phyloP scores from a whole-genome alignment of 2,888 invertebrate species.

The Aphidoletes aphidimyza region DNA sequence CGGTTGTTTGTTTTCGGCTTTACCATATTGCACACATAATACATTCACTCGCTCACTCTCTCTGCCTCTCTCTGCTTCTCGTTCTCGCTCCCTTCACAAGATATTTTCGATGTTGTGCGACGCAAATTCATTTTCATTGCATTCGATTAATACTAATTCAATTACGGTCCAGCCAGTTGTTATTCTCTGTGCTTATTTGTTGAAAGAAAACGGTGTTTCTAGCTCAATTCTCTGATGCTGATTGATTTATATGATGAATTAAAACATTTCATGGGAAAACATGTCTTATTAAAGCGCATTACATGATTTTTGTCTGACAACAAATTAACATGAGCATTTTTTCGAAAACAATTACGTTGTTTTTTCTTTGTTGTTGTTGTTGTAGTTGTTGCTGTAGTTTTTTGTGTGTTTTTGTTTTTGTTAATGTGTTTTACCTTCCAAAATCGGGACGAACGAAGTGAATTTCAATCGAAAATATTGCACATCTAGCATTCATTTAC shows the following conservation, averaged over 20 bases:
- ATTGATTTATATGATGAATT: conserved; percentile 49
- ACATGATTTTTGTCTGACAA: conserved; percentile 35
- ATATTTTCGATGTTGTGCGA: too few species aligned
- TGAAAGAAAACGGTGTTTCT: not conserved
- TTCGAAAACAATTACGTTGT: conserved; percentile 5
- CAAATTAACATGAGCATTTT: conserved; percentile 9
- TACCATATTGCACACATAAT: not conserved
- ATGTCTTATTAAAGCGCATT: conserved; percentile 10
- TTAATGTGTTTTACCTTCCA: not conserved
- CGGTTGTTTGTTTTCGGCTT: too few species aligned
- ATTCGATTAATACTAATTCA: not conserved
- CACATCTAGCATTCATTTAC: conserved; percentile 10
- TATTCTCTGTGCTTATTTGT: too few species aligned
- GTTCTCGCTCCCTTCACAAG: too few species aligned
- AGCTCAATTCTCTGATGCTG: conserved; percentile 26
- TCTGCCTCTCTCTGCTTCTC: too few species aligned
- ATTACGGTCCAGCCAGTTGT: not conserved
- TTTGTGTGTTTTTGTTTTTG: not conserved
- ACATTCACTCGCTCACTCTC: too few species aligned
- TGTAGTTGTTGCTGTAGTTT: not conserved
- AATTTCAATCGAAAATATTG: not conserved
- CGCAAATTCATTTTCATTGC: too few species aligned
- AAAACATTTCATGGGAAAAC: conserved; percentile 16
- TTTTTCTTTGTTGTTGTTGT: not conserved
- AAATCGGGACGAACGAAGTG: not conserved